phyloP scores from a whole-genome alignment of 2,888 invertebrate genomes.

The Gymnoscelis rufifasciata region DNA sequence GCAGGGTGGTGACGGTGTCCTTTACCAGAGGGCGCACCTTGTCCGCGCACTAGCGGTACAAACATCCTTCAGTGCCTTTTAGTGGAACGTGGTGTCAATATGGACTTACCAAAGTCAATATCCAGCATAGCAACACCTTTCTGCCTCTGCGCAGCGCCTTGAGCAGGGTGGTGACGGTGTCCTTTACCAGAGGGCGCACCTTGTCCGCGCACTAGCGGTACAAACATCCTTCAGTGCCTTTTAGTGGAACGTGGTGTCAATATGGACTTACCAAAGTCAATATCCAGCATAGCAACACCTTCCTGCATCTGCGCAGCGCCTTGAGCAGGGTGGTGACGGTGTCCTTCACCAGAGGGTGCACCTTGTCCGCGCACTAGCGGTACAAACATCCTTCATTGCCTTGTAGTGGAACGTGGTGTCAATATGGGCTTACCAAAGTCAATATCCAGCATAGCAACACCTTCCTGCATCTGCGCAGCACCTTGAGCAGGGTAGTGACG shows the following conservation, averaged over 20 bases:
- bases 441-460: constrained; percentile 98
- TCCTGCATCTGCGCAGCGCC: no score
- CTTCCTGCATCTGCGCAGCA: constrained; percentile 85
- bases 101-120: constrained; percentile 96
- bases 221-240: constrained; percentile 85
- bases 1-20: constrained; percentile 94
- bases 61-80: constrained; percentile 86
- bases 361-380: no score
- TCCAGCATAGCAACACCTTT: constrained; percentile 97
- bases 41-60: constrained; percentile 81
- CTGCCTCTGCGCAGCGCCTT: constrained; percentile 86
- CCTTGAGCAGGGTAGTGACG: constrained; percentile 89
- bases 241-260: no score
- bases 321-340: no score
- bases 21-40: constrained; percentile 92
- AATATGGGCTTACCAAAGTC: constrained; percentile 88
- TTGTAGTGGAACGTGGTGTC: no score
- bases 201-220: constrained; percentile 82
- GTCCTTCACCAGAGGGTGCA: no score
- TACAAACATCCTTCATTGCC: no score
- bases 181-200: constrained; percentile 92
- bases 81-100: no score
- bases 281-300: no score
- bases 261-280: no score
- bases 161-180: constrained; percentile 94